Evolutionary conservation across 2,113 vertebrate species (phyloP).

Genomic region (Ophiodon elongatus): DNA sequence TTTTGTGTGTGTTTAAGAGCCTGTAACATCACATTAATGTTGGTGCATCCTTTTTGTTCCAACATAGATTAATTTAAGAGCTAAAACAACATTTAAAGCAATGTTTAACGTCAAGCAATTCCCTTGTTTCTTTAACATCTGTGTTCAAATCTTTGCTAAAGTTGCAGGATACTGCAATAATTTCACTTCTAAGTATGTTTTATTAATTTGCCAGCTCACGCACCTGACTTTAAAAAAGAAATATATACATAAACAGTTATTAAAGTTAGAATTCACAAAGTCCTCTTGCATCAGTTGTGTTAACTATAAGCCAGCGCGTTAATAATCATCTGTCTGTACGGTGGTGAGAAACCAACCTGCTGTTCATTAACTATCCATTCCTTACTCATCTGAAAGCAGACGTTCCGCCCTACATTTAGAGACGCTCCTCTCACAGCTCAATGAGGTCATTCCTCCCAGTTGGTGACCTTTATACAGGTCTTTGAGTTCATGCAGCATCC

Average conservation of each 20-base stretch:
- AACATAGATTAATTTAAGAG: background rate
- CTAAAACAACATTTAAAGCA: background rate
- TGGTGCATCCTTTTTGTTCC: no score
- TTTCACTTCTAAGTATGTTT: background rate
- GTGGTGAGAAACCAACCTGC: background rate
- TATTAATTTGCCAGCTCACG: background rate
- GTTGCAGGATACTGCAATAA: no score
- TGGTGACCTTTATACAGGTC: background rate
- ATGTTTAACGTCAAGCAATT: no score
- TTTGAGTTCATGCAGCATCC: no score
- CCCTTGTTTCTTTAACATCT: no score
- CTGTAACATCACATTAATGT: background rate
- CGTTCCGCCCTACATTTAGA: background rate
- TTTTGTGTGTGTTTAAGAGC: background rate
- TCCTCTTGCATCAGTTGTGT: background rate
- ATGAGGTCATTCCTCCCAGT: background rate
- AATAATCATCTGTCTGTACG: background rate
- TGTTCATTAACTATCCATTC: background rate
- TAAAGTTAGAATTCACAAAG: background rate
- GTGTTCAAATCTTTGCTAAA: no score
- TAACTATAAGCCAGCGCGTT: background rate
- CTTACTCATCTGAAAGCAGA: background rate
- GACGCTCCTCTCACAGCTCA: no score
- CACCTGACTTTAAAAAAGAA: no score
- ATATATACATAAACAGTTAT: background rate